phyloP scores from a whole-genome alignment of 2,113 vertebrate genomes.

The Tragelaphus buxtoni region DNA sequence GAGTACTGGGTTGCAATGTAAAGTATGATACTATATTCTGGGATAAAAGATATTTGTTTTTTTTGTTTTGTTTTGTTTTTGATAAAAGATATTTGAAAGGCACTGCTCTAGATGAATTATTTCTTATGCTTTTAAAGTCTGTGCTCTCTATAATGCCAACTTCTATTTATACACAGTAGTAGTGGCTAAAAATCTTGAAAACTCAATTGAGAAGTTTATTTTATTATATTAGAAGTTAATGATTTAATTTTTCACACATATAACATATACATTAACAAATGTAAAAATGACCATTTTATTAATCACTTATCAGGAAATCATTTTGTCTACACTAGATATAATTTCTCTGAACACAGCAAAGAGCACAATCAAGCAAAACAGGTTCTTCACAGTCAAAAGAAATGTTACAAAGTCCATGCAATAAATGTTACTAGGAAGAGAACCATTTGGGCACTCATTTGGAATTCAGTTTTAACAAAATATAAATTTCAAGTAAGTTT shows the following conservation, averaged over 20 bases:
- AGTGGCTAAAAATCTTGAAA: neutral
- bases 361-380: neutral
- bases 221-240: neutral
- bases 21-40: neutral
- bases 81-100: slow-evolving; percentile 9
- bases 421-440: neutral
- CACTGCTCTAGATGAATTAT: neutral
- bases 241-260: slow-evolving; percentile 1
- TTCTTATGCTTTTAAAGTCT: neutral
- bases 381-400: neutral
- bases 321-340: neutral
- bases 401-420: neutral
- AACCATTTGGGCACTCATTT: slow-evolving; percentile 3
- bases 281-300: neutral
- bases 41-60: neutral
- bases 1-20: neutral
- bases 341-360: neutral
- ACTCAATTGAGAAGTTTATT: neutral
- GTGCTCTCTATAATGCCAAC: neutral
- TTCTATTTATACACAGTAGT: neutral
- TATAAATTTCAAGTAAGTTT: slow-evolving; percentile 35
- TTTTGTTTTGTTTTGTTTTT: too few species aligned
- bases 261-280: neutral
- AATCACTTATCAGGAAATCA: neutral
- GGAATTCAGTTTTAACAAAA: slow-evolving; percentile 41